These are phyloP conservation scores for Heliothis peltigera DNA, from an alignment of 2,888 invertebrate genomes.

Conservation along the genomic window DNA sequence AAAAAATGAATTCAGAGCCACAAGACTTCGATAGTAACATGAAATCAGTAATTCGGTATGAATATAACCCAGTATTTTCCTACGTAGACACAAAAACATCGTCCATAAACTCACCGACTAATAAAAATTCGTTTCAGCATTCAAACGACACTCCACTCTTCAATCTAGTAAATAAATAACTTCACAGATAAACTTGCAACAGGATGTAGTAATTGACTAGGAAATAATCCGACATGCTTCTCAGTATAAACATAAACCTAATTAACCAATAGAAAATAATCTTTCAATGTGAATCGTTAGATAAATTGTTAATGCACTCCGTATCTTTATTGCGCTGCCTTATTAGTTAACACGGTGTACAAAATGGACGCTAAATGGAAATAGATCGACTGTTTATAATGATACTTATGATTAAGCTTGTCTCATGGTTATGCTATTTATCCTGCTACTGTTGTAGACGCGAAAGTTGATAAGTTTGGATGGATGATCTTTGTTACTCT, in stretches of 20 bases:
- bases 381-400: background rate
- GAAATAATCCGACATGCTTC: constrained; percentile 35
- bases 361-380: constrained; percentile 4
- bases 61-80: background rate
- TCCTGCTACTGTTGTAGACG: too few relatives aligned
- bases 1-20: too few relatives aligned
- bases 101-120: background rate
- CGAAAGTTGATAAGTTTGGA: too few relatives aligned
- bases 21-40: too few relatives aligned
- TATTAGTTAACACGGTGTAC: constrained; percentile 10
- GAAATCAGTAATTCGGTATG: too few relatives aligned
- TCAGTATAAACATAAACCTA: constrained; percentile 28
- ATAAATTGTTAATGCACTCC: constrained; percentile 35
- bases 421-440: background rate
- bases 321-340: constrained; percentile 31
- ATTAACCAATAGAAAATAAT: constrained; percentile 47
- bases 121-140: background rate
- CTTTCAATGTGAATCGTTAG: constrained; percentile 40
- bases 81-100: background rate
- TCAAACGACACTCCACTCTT: background rate
- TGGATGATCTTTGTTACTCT: too few relatives aligned
- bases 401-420: background rate
- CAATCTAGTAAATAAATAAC: constrained; percentile 27
- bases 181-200: constrained; percentile 10
- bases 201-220: constrained; percentile 47